These are phyloP conservation scores for Oppia nitens DNA, from an alignment of 1,140 invertebrate genomes.

Conservation along the genomic window DNA sequence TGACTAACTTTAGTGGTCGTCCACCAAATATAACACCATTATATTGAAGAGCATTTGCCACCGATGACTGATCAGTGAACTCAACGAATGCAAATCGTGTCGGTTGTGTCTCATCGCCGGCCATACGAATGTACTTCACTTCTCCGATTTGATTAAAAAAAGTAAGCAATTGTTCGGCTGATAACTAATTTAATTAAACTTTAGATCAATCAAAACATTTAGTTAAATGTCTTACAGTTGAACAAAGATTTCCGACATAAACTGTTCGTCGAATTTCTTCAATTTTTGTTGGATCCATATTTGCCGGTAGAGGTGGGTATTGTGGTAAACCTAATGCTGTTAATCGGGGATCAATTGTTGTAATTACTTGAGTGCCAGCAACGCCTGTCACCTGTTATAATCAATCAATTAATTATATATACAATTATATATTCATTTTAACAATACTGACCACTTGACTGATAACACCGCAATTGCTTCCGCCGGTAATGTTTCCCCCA, in stretches of 20 bases:
- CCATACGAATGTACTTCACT: constrained; percentile 87
- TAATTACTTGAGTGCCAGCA: constrained; percentile 60
- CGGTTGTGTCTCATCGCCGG: constrained; percentile 56
- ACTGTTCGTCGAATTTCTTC: constrained; percentile 89
- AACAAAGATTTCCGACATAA: constrained; percentile 55
- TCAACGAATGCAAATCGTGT: constrained; percentile 72
- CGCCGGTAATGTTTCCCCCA: constrained; percentile 48
- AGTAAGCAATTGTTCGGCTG: constrained; percentile 58
- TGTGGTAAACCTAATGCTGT: constrained; percentile 61
- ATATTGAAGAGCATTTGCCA: constrained; percentile 64
- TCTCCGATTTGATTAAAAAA: constrained; percentile 73
- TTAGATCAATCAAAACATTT: background rate
- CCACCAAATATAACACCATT: constrained; percentile 58
- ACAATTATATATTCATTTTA: background rate
- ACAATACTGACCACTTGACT: constrained; percentile 43
- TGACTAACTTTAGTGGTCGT: constrained; percentile 30
- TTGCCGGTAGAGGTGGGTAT: constrained; percentile 81
- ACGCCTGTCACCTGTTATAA: constrained; percentile 52
- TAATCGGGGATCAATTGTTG: constrained; percentile 76
- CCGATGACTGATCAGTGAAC: constrained; percentile 73
- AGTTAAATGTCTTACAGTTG: constrained; percentile 32
- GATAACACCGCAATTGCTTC: constrained; percentile 64
- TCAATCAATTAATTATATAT: background rate
- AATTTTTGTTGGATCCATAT: constrained; percentile 71
- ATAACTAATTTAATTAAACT: constrained; percentile 21